Percentiles rank a stretch among this genome's conserved stretches.
phyloP scores from a whole-genome alignment of 2,888 invertebrate genomes.

The Ophioninae sp. region DNA sequence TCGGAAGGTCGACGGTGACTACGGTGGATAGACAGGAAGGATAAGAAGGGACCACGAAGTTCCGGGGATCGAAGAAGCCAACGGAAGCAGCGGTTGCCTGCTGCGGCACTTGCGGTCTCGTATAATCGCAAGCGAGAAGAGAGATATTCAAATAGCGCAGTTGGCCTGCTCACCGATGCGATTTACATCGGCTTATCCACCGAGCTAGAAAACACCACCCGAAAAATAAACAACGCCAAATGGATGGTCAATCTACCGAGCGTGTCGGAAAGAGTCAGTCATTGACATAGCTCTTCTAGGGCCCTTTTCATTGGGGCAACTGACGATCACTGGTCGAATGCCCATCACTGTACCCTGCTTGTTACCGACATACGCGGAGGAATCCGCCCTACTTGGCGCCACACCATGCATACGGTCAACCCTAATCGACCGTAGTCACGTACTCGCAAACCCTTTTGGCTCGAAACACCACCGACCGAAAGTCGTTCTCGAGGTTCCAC shows the following conservation, averaged over 20 bases:
- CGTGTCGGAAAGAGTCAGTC: conserved; percentile 3
- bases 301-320: neutral
- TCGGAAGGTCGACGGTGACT: conserved; percentile 61
- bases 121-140: conserved; percentile 66
- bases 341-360: conserved; percentile 6
- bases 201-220: conserved; percentile 22
- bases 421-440: conserved; percentile 66
- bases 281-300: neutral
- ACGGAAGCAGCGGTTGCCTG: conserved; percentile 38
- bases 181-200: conserved; percentile 37
- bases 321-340: neutral
- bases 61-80: conserved; percentile 1
- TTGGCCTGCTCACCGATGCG: conserved; percentile 39
- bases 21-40: conserved; percentile 10
- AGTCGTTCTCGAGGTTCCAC: conserved; percentile 23
- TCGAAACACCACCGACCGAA: conserved; percentile 29
- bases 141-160: conserved; percentile 66
- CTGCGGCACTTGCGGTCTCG: conserved; percentile 63
- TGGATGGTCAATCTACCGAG: conserved; percentile 19
- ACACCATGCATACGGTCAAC: conserved; percentile 30
- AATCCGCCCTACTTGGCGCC: conserved; percentile 14
- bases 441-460: conserved; percentile 58
- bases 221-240: conserved; percentile 18
- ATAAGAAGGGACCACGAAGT: conserved; percentile 21
- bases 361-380: conserved; percentile 8